Conservation (phyloP, 2,888 invertebrate species). For the Pedicia rivosa region DNA sequence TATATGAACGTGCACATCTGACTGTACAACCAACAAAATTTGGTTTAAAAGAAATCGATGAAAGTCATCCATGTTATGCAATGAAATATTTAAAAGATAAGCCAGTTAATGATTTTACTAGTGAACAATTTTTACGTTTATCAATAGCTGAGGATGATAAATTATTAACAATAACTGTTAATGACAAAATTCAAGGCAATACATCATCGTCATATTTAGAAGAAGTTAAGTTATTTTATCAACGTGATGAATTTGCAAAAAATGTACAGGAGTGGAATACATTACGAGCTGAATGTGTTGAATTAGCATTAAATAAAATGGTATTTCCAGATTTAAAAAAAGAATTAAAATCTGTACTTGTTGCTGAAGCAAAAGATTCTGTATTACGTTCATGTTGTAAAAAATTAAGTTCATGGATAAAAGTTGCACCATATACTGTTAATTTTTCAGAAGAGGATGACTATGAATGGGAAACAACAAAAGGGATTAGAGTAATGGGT, state of each 20-base stretch:
- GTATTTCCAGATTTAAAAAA: conserved; percentile 79
- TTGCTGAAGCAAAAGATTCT: conserved; percentile 76
- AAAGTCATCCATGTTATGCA: conserved; percentile 73
- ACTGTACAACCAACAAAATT: conserved; percentile 71
- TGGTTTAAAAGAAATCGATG: conserved; percentile 90
- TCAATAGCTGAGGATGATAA: conserved; percentile 68
- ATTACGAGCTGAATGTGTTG: conserved; percentile 71
- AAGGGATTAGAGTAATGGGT: conserved; percentile 72
- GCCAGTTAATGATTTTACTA: conserved; percentile 73
- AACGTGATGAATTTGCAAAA: conserved; percentile 82
- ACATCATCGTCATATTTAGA: conserved; percentile 65
- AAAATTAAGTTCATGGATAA: conserved; percentile 81
- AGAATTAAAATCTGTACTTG: conserved; percentile 63
- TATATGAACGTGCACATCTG: conserved; percentile 76
- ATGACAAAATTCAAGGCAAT: conserved; percentile 63
- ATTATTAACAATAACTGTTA: conserved; percentile 53
- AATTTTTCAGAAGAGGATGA: conserved; percentile 59
- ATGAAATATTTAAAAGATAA: conserved; percentile 88
- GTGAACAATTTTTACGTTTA: conserved; percentile 81
- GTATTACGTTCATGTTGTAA: conserved; percentile 71
- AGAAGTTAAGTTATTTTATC: conserved; percentile 58
- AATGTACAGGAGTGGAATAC: conserved; percentile 93
- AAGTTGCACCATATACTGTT: conserved; percentile 56
- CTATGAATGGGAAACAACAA: conserved; percentile 70
- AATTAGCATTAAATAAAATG: conserved; percentile 71